Conservation (phyloP, 2,888 invertebrate genomes). For the Crepidodera aurea region DNA sequence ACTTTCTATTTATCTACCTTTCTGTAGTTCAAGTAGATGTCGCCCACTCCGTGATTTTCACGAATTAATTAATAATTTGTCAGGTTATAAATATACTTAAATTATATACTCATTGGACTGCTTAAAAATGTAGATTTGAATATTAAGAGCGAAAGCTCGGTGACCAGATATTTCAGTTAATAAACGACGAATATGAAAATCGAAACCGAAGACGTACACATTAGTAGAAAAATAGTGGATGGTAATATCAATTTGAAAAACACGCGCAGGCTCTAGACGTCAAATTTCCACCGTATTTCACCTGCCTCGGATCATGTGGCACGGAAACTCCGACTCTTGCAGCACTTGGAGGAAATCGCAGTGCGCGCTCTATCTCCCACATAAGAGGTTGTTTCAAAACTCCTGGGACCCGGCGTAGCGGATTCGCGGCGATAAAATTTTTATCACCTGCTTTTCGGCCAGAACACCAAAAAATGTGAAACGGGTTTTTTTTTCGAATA, state of each 20-base stretch:
- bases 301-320: conserved; percentile 51
- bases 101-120: too few species aligned
- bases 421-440: conserved; percentile 23
- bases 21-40: too few species aligned
- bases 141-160: too few species aligned
- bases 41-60: too few species aligned
- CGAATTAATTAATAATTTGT: too few species aligned
- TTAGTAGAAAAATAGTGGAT: too few species aligned
- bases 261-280: conserved; percentile 23
- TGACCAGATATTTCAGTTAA: too few species aligned
- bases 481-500: conserved; percentile 11
- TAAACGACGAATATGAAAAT: too few species aligned
- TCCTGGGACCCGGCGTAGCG: conserved; percentile 26
- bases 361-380: conserved; percentile 45
- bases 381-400: conserved; percentile 32
- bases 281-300: conserved; percentile 47
- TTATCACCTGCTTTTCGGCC: conserved; percentile 16
- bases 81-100: too few species aligned
- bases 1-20: too few species aligned
- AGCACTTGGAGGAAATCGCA: conserved; percentile 41
- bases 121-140: too few species aligned
- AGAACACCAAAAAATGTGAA: conserved; percentile 22
- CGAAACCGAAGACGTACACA: too few species aligned
- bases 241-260: conserved; percentile 8
- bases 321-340: conserved; percentile 44